A percentile compares a stretch with the other conserved stretches of the same genome.
Conservation (phyloP, 2,888 invertebrate genomes). For the Drosophila hawaiiensis region DNA sequence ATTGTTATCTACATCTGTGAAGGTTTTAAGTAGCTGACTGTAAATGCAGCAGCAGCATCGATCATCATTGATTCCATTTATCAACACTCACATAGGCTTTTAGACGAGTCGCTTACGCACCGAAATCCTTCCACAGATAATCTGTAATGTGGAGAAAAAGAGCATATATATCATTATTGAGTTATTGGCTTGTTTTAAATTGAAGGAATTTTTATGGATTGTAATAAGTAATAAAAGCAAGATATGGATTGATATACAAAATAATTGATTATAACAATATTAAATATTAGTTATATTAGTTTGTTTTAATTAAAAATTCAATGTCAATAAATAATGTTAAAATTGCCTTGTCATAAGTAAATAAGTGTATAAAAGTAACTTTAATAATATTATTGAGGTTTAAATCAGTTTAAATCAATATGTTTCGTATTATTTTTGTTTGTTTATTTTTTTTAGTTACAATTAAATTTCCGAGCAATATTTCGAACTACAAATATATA, state of each 20-base stretch:
- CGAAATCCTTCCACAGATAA: slow-evolving; percentile 8
- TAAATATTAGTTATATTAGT: no score
- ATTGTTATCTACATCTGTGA: slow-evolving; percentile 61
- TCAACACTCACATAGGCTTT: slow-evolving; percentile 42
- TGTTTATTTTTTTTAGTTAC: background rate
- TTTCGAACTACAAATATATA: background rate
- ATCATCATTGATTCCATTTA: slow-evolving; percentile 65
- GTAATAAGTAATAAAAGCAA: background rate
- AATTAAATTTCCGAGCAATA: background rate
- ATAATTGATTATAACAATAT: background rate
- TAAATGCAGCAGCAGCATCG: slow-evolving; percentile 51
- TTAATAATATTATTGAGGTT: background rate
- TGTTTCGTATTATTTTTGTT: background rate
- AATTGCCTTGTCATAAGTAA: background rate
- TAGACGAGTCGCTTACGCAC: slow-evolving; percentile 3
- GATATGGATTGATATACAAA: background rate
- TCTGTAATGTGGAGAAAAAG: background rate
- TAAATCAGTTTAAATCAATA: background rate
- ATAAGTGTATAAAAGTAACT: background rate
- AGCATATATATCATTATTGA: background rate
- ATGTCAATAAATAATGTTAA: no score
- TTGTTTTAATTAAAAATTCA: no score
- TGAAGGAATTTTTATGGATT: background rate
- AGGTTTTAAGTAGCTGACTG: slow-evolving; percentile 54
- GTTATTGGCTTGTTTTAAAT: background rate